These are phyloP conservation scores for Xylocampa areola DNA, from an alignment of 2,888 invertebrate genomes.

Conservation along the genomic window DNA sequence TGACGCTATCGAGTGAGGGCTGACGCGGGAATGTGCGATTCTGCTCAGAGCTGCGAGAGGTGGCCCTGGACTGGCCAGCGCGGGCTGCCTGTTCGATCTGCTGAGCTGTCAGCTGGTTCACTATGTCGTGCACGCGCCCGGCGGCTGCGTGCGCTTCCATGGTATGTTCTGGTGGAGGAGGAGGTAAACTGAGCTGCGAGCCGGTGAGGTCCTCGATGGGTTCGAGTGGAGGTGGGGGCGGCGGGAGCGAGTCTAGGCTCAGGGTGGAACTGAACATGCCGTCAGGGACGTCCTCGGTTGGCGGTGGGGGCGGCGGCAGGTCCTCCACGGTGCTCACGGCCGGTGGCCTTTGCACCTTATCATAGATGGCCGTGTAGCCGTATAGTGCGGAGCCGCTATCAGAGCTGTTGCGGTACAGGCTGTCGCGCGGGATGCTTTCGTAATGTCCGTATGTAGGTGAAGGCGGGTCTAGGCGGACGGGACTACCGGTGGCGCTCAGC, in stretches of 20 bases:
- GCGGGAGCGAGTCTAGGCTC: slow-evolving; percentile 94
- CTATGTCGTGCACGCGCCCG: slow-evolving; percentile 83
- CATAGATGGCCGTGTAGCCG: slow-evolving; percentile 86
- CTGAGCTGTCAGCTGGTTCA: slow-evolving; percentile 79
- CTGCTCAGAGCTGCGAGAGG: slow-evolving; percentile 77
- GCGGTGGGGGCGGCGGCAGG: slow-evolving; percentile 92
- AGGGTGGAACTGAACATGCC: slow-evolving; percentile 93
- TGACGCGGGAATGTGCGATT: slow-evolving; percentile 87
- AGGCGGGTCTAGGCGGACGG: slow-evolving; percentile 66
- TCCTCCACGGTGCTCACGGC: slow-evolving; percentile 78
- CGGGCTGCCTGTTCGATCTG: slow-evolving; percentile 78
- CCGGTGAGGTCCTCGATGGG: slow-evolving; percentile 91
- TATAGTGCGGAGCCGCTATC: slow-evolving; percentile 80
- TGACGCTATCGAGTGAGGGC: slow-evolving; percentile 88
- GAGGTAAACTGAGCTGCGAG: slow-evolving; percentile 93
- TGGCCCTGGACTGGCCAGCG: slow-evolving; percentile 78
- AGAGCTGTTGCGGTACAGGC: slow-evolving; percentile 70
- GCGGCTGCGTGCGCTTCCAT: slow-evolving; percentile 75
- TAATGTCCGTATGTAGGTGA: slow-evolving; percentile 79
- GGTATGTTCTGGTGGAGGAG: slow-evolving; percentile 91
- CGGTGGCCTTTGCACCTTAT: slow-evolving; percentile 72
- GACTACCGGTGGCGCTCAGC: slow-evolving; percentile 66
- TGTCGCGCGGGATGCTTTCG: slow-evolving; percentile 75
- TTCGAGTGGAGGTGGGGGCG: slow-evolving; percentile 93
- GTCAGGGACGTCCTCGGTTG: slow-evolving; percentile 87